These are phyloP conservation scores for Gymnorhina tibicen DNA, from an alignment of 2,113 vertebrate species.

Conservation along the genomic window DNA sequence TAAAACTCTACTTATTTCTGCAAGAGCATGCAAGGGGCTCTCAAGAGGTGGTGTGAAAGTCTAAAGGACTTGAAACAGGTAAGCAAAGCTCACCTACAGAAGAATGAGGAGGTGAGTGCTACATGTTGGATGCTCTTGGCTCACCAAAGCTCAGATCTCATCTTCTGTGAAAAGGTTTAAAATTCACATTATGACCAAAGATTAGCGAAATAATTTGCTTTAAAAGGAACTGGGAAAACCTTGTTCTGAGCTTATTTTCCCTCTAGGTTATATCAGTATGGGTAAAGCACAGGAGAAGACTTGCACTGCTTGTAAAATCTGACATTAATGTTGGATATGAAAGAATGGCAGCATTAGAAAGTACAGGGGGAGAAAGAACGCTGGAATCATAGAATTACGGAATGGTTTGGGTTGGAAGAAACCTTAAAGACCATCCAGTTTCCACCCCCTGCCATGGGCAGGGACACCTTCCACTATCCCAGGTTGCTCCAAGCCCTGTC, in stretches of 20 bases:
- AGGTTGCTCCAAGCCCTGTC: rapidly evolving
- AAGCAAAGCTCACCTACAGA: not conserved
- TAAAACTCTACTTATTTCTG: not conserved
- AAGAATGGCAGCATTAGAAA: not conserved
- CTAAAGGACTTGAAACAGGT: not conserved
- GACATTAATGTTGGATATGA: not conserved
- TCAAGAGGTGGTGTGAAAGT: not conserved
- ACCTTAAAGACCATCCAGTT: not conserved
- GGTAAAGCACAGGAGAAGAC: not conserved
- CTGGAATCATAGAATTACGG: not conserved
- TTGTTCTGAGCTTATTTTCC: not conserved
- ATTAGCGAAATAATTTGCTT: not conserved
- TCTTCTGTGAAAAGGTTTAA: not conserved
- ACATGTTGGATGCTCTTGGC: not conserved
- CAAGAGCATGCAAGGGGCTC: not conserved
- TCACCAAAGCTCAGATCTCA: not conserved
- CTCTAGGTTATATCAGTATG: not conserved
- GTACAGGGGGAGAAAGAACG: not conserved
- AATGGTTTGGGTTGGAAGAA: too few species aligned
- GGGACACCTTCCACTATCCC: not conserved
- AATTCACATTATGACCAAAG: not conserved
- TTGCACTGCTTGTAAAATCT: not conserved
- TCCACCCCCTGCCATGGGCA: not conserved
- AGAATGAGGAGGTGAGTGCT: not conserved
- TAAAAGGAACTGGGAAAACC: not conserved